phyloP scores from a whole-genome alignment of 2,888 invertebrate species.

The Pandemis heparana region DNA sequence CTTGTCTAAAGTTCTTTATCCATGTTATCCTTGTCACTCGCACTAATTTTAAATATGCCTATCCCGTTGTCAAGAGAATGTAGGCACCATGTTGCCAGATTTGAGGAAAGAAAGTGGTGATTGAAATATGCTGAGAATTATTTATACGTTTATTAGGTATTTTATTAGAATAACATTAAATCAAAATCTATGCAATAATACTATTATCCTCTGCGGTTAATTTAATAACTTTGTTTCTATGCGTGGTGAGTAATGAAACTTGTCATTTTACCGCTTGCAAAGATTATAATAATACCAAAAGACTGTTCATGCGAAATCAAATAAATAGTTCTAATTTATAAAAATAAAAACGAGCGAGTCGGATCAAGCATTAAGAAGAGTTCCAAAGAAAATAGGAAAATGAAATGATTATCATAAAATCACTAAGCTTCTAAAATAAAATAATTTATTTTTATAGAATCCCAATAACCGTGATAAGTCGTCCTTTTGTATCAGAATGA shows the following conservation, averaged over 20 bases:
- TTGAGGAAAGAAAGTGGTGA: neutral
- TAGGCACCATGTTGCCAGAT: slow-evolving; percentile 32
- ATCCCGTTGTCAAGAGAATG: slow-evolving; percentile 35
- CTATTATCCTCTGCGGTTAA: neutral
- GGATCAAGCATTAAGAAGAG: too few species aligned
- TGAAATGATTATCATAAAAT: too few species aligned
- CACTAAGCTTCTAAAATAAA: too few species aligned
- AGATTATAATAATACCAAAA: slow-evolving; percentile 5
- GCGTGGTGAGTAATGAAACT: neutral
- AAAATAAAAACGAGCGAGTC: too few species aligned
- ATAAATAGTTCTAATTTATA: neutral
- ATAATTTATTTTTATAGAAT: too few species aligned
- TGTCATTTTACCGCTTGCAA: slow-evolving; percentile 29
- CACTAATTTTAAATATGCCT: slow-evolving; percentile 13
- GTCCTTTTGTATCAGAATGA: too few species aligned
- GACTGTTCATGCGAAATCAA: neutral
- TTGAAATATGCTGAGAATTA: neutral
- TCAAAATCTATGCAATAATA: neutral
- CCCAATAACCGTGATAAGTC: too few species aligned
- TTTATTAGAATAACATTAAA: neutral
- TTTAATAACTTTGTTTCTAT: neutral
- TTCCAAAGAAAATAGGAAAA: too few species aligned
- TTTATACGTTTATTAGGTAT: neutral
- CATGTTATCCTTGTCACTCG: slow-evolving; percentile 21
- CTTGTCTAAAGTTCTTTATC: neutral